Evolutionary conservation across 2,797 vertebrate genomes (phyloP), one percentile per base, ranked within the genome.

Genomic region (Hyperoplus lanceolatus): DNA sequence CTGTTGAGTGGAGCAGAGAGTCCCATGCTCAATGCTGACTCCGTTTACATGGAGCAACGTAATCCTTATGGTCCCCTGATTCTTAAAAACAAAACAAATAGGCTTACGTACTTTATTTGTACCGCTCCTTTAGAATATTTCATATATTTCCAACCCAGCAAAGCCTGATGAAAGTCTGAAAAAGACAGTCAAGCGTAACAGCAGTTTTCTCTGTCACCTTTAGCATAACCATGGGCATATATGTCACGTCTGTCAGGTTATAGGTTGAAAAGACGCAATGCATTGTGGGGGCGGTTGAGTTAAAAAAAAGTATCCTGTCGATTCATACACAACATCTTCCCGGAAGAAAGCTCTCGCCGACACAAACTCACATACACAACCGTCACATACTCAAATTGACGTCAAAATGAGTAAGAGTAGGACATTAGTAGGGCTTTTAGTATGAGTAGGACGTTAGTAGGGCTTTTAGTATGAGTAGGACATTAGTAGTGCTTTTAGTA

Each of bases 1-100:
- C 16, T 61, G 57, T 18, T 45, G 42, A 54, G 48, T 29, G 21
- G 29, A 29, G 1, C 48, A 54, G 38, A 51, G 48, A 0, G 0
- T 55, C 42, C 1, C 42, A 42, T 81, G 49, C 58, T 1, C 38
- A 9, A 38, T 8, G 7, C 10, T 7, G 9, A 68, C 51, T 21
- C 12, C n/a, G 16, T 50, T 61, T 39, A 56, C 8, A 46, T 46
- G 7, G 41, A 59, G 46, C 51, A 21, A 60, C 14, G 10, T 65
- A 55, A 82, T 73, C 65, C 45, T 42, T 53, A 12, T 49, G 16
- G 38, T 68, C 18, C 48, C 42, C 53, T 6, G 39, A 49, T 46
- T 58, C 0, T 7, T 29, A 29, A 29, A 29, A 29, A 29, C 29
- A 41, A 41, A 0, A 2, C 59, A 59, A 21, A 6, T n/a, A 21